Evolutionary conservation across 2,113 vertebrate genomes (phyloP), one percentile per base, ranked within the genome.

Genomic region (Dolichallabes microphthalmus): DNA sequence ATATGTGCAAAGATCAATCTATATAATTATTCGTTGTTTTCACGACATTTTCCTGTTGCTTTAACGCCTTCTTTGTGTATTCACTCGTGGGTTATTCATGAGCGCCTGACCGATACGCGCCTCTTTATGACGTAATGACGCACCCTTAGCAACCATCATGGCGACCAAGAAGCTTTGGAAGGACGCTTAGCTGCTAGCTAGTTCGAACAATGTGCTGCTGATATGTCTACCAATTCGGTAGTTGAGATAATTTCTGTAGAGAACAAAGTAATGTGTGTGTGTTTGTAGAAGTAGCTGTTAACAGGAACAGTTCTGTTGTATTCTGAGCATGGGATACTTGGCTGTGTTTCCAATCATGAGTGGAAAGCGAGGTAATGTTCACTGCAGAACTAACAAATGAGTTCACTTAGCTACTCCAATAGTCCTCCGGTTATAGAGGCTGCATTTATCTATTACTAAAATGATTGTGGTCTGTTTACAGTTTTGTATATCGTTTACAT

Each of bases 111-210:
- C 50, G 22, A 10, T 85, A 55, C 69, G 82, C 83, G 69, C n/a
- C 22, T 57, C 45, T 53, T 74, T 76, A 45, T 50, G 39, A 58
- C 93, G 93, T 91, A 84, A 92, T 93, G 92, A 93, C 93, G 93
- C 87, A 79, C 25, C 76, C 93, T 82, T 94, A 94, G 93, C 93
- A 95, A 94, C 94, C 92, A 89, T 91, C 92, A 94, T 95, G 94
- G 93, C 92, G 94, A 93, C 93, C 86, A 87, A 15, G 85, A 93
- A 91, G 93, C 93, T 86, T 93, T 57, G 6, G 11, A 39, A 32
- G 20, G 17, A 63, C 45, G 45, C 45, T 45, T 45, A 45, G 75
- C 30, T 25, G 69, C 22, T 68, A 87, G 86, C 85, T 90, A 85
- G 64, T 27, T 57, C 58, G 80, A 63, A n/a, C 60, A 0, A 3